phyloP scores from a whole-genome alignment of 2,113 vertebrate genomes.

The Microtus montanus region DNA sequence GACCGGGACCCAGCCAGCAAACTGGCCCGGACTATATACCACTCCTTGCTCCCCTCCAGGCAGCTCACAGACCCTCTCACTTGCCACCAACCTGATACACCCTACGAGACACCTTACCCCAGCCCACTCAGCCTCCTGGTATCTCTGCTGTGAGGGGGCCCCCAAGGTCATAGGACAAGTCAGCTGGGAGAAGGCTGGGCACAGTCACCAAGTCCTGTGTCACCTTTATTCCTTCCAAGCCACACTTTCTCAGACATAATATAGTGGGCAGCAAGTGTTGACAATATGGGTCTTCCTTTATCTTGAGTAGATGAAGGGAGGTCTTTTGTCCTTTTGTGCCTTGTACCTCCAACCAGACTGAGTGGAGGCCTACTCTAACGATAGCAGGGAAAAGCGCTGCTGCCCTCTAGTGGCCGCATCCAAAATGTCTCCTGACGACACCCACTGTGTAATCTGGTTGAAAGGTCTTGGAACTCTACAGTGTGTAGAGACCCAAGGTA shows the following conservation, averaged over 20 bases:
- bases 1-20: not conserved
- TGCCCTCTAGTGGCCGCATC: constrained; percentile 82
- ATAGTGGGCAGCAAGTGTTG: not conserved
- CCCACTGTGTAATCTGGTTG: rapidly evolving
- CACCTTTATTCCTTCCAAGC: not conserved
- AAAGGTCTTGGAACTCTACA: rapidly evolving
- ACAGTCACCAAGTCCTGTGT: rapidly evolving
- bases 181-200: not conserved
- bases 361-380: rapidly evolving
- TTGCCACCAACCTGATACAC: rapidly evolving
- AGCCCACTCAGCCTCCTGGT: not conserved
- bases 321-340: not conserved
- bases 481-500: rapidly evolving
- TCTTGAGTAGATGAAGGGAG: not conserved
- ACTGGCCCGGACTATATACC: rapidly evolving
- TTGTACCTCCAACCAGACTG: rapidly evolving
- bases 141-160: rapidly evolving
- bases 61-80: not conserved
- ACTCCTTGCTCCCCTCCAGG: rapidly evolving
- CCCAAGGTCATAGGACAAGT: not conserved
- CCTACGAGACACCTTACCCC: rapidly evolving
- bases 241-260: not conserved
- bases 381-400: constrained; percentile 54
- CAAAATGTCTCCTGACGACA: not conserved
- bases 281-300: not conserved